Conservation (phyloP, 1,140 invertebrate genomes). For the Palaemon carinicauda region DNA sequence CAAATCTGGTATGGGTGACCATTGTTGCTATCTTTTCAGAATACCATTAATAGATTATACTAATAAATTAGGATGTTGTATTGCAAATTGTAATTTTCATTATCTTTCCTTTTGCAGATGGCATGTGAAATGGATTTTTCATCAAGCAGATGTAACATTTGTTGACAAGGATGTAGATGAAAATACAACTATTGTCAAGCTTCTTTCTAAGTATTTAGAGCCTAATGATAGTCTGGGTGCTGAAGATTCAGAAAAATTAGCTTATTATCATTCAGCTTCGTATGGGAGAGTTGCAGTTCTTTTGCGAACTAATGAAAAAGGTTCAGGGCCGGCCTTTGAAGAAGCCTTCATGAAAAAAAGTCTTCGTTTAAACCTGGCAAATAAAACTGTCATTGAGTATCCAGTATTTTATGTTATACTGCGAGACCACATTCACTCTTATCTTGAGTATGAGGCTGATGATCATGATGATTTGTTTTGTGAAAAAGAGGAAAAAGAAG, state of each 20-base stretch:
- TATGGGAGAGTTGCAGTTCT: conserved; percentile 26
- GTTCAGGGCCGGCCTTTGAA: not conserved
- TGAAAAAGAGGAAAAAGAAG: not conserved
- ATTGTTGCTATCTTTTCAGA: not conserved
- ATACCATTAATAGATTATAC: not conserved
- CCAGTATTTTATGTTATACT: conserved; percentile 38
- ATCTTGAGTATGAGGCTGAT: conserved; percentile 33
- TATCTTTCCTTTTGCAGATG: conserved; percentile 20
- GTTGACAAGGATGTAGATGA: conserved; percentile 37
- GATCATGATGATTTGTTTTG: conserved; percentile 25
- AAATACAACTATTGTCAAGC: conserved; percentile 11
- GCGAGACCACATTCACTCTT: conserved; percentile 24
- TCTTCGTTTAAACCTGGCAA: conserved; percentile 25
- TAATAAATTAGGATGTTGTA: not conserved
- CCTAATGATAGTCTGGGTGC: conserved; percentile 17
- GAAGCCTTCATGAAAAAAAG: conserved; percentile 17
- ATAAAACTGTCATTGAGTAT: conserved; percentile 28
- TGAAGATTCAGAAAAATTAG: conserved; percentile 39
- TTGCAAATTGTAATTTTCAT: not conserved
- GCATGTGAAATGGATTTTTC: conserved; percentile 48
- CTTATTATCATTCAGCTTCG: conserved; percentile 49
- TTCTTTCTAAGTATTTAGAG: conserved; percentile 32
- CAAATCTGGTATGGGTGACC: too few relatives aligned
- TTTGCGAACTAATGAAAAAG: not conserved
- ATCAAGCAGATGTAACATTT: conserved; percentile 37